Evolutionary conservation across 2,797 vertebrate species (phyloP).

Genomic region (Micropoecilia bifurca): DNA sequence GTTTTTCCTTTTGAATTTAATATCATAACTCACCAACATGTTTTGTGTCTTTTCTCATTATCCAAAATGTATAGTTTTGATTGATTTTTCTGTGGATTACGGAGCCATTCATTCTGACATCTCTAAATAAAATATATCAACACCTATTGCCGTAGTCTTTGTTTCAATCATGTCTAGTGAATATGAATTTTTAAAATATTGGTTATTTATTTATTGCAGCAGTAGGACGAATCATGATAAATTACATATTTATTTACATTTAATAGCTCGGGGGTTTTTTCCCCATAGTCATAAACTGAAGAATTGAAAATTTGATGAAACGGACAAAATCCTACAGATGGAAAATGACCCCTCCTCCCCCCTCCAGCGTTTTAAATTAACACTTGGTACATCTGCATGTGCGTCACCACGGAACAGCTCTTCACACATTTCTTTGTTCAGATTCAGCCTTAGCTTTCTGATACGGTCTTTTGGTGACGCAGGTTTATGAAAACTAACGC

Average conservation of each 20-base stretch:
- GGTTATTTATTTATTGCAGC: slow-evolving; percentile 19
- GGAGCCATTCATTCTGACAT: slow-evolving; percentile 4
- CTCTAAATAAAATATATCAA: slow-evolving; percentile 12
- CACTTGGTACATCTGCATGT: neutral
- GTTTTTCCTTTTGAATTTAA: neutral
- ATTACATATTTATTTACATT: neutral
- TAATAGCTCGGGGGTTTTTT: neutral
- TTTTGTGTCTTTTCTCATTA: slow-evolving; percentile 28
- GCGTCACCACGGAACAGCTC: neutral
- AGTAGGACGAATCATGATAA: neutral
- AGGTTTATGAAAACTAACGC: neutral
- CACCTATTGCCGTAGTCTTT: neutral
- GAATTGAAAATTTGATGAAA: neutral
- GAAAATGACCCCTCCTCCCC: neutral
- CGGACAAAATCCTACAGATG: neutral
- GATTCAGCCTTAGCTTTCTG: neutral
- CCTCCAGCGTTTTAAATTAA: neutral
- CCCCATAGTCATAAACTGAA: neutral
- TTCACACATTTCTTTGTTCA: neutral
- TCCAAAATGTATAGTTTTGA: slow-evolving; percentile 9
- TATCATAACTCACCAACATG: slow-evolving; percentile 4
- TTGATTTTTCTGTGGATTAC: slow-evolving; percentile 23
- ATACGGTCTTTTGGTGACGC: neutral
- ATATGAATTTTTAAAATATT: slow-evolving; percentile 12
- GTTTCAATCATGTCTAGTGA: neutral